Evolutionary conservation across 1,140 invertebrate genomes (phyloP).

Genomic region (Tetranychus cinnabarinus): DNA sequence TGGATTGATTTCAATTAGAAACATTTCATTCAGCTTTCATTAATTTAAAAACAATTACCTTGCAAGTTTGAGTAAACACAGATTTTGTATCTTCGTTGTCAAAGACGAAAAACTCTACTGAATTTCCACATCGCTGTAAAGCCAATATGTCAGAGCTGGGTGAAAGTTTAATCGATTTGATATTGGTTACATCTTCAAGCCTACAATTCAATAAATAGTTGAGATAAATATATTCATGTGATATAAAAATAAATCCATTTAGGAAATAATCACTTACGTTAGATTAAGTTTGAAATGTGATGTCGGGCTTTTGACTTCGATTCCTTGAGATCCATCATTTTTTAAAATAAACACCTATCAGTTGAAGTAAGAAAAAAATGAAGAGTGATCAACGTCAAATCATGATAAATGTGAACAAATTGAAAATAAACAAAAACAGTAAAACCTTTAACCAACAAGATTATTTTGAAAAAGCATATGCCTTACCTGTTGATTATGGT

Average conservation of each 20-base stretch:
- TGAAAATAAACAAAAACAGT: too few relatives aligned
- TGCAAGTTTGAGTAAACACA: conserved; percentile 62
- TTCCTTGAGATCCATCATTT: conserved; percentile 68
- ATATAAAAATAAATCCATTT: too few relatives aligned
- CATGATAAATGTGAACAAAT: too few relatives aligned
- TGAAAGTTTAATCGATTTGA: conserved; percentile 85
- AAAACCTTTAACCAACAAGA: too few relatives aligned
- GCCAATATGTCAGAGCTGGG: conserved; percentile 65
- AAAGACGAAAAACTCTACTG: conserved; percentile 74
- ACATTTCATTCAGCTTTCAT: conserved; percentile 5
- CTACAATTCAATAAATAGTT: conserved; percentile 25
- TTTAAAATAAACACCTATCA: conserved; percentile 65
- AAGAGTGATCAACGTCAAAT: too few relatives aligned
- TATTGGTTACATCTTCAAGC: conserved; percentile 72
- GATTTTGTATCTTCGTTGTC: conserved; percentile 31
- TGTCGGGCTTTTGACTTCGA: conserved; percentile 58
- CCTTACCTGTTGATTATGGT: too few relatives aligned
- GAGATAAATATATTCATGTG: too few relatives aligned
- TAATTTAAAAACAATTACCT: conserved; percentile 20
- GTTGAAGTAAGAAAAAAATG: conserved; percentile 1
- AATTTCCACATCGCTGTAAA: conserved; percentile 53
- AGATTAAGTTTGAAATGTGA: conserved; percentile 33
- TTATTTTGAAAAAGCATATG: too few relatives aligned
- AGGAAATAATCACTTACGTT: conserved; percentile 13
- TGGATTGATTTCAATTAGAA: neutral